A percentile compares a stretch with the other conserved stretches of the same genome.
These are phyloP conservation scores for Lacerta agilis DNA, from an alignment of 2,797 vertebrate species.

Conservation along the genomic window DNA sequence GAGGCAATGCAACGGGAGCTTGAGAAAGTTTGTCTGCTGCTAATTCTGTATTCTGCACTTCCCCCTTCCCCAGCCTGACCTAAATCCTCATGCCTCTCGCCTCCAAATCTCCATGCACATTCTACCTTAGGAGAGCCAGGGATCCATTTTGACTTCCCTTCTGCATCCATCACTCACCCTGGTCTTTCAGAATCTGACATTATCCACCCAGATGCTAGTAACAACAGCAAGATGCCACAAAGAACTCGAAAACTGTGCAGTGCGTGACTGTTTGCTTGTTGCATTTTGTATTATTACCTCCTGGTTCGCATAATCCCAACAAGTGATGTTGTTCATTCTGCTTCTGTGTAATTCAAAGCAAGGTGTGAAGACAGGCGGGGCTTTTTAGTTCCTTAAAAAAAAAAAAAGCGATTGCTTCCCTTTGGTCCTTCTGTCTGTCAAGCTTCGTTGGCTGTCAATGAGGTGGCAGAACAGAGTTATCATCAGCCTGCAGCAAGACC, in stretches of 20 bases:
- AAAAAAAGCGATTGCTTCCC: slow-evolving; percentile 61
- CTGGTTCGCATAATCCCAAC: slow-evolving; percentile 16
- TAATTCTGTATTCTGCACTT: not conserved
- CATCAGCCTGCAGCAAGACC: slow-evolving; percentile 68
- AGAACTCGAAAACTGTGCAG: not conserved
- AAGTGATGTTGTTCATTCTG: slow-evolving; percentile 18
- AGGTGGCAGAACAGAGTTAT: slow-evolving; percentile 71
- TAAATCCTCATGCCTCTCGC: not conserved
- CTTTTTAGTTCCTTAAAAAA: slow-evolving; percentile 52
- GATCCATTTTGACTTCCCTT: not conserved
- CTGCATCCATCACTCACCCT: not conserved
- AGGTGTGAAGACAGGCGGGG: slow-evolving; percentile 46
- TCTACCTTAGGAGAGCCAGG: not conserved
- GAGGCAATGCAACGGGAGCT: too few relatives aligned
- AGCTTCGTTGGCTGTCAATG: slow-evolving; percentile 62
- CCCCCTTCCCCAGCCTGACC: not conserved
- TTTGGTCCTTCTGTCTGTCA: slow-evolving; percentile 61
- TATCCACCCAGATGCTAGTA: fast-evolving
- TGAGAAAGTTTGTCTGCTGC: not conserved
- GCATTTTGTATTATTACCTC: slow-evolving; percentile 25
- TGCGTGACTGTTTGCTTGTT: not conserved
- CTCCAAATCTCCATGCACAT: too few relatives aligned
- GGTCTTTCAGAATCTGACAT: not conserved
- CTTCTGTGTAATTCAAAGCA: slow-evolving; percentile 51
- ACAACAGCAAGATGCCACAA: not conserved